Base-by-base conservation (phyloP, 2,797 vertebrate species). In the Xerus rutilus region DNA sequence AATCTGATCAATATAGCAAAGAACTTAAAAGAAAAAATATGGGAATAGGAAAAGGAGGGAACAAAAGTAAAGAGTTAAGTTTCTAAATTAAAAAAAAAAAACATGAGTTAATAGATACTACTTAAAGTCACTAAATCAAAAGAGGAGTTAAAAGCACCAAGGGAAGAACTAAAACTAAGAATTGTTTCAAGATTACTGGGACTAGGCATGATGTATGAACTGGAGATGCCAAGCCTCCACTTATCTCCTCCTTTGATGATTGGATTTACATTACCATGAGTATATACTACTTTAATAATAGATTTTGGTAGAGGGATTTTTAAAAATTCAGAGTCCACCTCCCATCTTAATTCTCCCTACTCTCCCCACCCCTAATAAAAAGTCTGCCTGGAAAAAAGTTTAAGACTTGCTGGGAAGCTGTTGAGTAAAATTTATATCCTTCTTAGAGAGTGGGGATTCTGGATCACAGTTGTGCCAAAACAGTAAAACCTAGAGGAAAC, bases 401-500 rank as follows among this genome's bases (percentile, higher is more conserved):
- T 62, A 78, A 76, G 23, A 28, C 17, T 70, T 92, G 65, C 85
- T 92, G 15, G 32, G 13, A 72, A 83, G 21, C 67, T 89, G 8
- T 89, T 90, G 76, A 64, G 65, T 79, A 87, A 87, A n/a, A 90
- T 94, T 32, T n/a, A 2, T 94, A 79, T 72, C 49, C 54, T 57
- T 76, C 90, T 91, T 86, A 77, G 23, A 90, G 32, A 84, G 21
- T 64, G 52, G 23, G 76, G 20, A 35, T 28, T 91, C 49, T 84
- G 25, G 62, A 52, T 84, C 79, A 49, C 17, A 57, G 43, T 39
- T 65, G 5, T 43, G 45, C 47, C n/a, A 82, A 91, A 70, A 78
- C 45, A 91, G 73, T 70, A 77, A 95, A 92, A n/a, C 78, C 67
- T 32, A 86, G 81, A 95, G 21, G 45, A 94, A 76, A 79, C 57